Conservation (phyloP, 2,113 vertebrate genomes). For the Tupaia chinensis region DNA sequence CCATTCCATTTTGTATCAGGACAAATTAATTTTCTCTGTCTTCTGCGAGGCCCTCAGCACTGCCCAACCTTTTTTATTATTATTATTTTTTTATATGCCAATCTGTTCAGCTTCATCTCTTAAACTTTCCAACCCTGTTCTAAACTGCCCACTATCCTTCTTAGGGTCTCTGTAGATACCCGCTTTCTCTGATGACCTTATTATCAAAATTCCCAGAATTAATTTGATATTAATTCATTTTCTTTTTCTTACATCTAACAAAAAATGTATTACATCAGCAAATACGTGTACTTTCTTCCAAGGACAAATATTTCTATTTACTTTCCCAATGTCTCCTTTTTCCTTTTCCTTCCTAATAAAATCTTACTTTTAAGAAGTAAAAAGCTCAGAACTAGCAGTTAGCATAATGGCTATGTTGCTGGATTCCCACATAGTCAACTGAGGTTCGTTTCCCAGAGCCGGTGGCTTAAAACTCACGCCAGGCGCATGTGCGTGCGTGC, state of each 20-base stretch:
- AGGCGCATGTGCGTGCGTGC: no score
- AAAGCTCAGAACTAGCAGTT: background rate
- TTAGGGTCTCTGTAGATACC: background rate
- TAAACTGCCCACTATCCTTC: background rate
- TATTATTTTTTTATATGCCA: background rate
- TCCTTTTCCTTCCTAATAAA: background rate
- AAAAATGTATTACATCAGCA: background rate
- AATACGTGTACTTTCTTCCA: background rate
- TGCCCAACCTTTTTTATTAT: background rate
- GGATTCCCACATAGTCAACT: no score
- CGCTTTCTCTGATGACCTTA: background rate
- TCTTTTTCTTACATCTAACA: background rate
- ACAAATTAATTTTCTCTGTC: constrained; percentile 11
- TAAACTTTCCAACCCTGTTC: background rate
- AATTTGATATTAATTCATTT: background rate
- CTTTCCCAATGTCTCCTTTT: background rate
- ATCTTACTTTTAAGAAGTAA: constrained; percentile 10
- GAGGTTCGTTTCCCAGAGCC: no score
- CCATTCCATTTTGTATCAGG: background rate
- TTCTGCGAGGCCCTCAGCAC: background rate
- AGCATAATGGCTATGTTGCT: no score
- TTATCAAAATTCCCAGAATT: background rate
- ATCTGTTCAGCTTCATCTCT: background rate
- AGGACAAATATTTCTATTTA: background rate
- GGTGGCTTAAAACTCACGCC: no score